phyloP scores from a whole-genome alignment of 2,113 vertebrate species.

The Aviceda subcristata region DNA sequence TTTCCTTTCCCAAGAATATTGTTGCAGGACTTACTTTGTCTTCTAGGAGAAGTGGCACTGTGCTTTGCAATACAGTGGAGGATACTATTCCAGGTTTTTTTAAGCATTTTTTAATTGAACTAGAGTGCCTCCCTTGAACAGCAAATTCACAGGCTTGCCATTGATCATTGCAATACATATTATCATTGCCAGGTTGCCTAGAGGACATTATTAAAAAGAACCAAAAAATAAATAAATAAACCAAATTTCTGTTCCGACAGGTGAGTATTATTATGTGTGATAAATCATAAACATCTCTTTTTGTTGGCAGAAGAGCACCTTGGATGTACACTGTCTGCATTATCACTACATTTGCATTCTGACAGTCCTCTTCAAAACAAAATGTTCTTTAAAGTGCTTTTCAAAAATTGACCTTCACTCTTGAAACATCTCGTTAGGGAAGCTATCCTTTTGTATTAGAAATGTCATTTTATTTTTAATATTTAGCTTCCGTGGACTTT shows the following conservation, averaged over 20 bases:
- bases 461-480: not conserved
- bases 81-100: not conserved
- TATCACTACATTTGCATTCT: slow-evolving; percentile 20
- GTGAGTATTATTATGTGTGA: not conserved
- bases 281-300: not conserved
- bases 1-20: not conserved
- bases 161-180: not conserved
- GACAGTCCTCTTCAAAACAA: not conserved
- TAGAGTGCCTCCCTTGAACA: not conserved
- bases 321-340: not conserved
- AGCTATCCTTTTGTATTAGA: not conserved
- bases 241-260: not conserved
- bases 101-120: not conserved
- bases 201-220: not conserved
- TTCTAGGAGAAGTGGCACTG: not conserved
- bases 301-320: not conserved
- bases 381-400: not conserved
- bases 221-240: not conserved
- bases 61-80: not conserved
- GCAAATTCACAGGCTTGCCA: not conserved
- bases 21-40: not conserved
- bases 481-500: not conserved
- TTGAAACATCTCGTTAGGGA: not conserved
- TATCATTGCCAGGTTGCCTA: not conserved
- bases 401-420: not conserved